Evolutionary conservation across 2,888 invertebrate genomes (phyloP).

Genomic region (Hirtodrosophila cameraria): DNA sequence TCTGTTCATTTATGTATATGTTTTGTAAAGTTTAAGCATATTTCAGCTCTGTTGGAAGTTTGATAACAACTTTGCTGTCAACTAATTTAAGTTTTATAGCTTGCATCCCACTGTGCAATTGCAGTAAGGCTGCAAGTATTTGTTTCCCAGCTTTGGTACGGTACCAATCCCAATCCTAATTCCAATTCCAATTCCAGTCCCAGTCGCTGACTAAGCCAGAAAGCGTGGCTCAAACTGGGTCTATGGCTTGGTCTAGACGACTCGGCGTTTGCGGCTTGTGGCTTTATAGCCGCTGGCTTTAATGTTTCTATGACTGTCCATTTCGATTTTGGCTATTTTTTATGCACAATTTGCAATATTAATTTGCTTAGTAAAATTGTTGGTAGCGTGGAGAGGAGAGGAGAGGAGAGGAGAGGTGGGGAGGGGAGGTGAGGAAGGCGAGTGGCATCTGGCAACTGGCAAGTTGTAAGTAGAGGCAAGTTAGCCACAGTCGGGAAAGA

Average conservation of each 20-base stretch:
- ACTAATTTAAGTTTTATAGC: neutral
- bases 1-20: too few relatives aligned
- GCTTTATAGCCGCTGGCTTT: slow-evolving; percentile 5
- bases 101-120: slow-evolving; percentile 28
- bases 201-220: slow-evolving; percentile 38
- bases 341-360: slow-evolving; percentile 62
- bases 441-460: slow-evolving; percentile 7
- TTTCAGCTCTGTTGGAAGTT: too few relatives aligned
- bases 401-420: too few relatives aligned
- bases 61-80: too few relatives aligned
- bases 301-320: slow-evolving; percentile 19
- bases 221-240: slow-evolving; percentile 15
- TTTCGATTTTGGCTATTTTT: slow-evolving; percentile 18
- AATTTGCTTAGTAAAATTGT: too few relatives aligned
- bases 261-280: slow-evolving; percentile 19
- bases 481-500: slow-evolving; percentile 8
- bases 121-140: neutral
- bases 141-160: neutral
- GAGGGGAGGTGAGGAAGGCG: neutral
- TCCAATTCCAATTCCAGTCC: slow-evolving; percentile 6
- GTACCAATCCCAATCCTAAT: slow-evolving; percentile 8
- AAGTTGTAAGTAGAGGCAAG: slow-evolving; percentile 15
- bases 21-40: too few relatives aligned
- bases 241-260: slow-evolving; percentile 42
- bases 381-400: too few relatives aligned